These are phyloP conservation scores for Gopherus flavomarginatus DNA, from an alignment of 2,113 vertebrate species.

Conservation along the genomic window DNA sequence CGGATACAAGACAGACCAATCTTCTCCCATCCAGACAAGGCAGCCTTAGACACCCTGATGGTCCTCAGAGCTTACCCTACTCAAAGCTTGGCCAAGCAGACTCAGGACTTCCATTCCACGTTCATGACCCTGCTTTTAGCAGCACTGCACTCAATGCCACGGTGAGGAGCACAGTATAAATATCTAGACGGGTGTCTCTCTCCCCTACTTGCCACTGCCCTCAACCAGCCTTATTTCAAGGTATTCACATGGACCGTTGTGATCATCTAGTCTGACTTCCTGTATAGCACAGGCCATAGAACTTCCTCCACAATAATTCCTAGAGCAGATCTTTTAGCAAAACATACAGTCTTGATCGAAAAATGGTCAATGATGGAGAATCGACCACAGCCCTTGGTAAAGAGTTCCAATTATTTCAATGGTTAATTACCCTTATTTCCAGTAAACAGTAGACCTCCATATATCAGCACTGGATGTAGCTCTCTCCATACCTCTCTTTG, in stretches of 20 bases:
- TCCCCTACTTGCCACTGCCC: not conserved
- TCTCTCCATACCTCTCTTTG: not conserved
- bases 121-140: not conserved
- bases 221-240: not conserved
- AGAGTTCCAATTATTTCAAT: too few relatives aligned
- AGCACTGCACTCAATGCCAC: not conserved
- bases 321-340: too few relatives aligned
- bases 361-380: too few relatives aligned
- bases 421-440: too few relatives aligned
- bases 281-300: too few relatives aligned
- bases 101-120: not conserved
- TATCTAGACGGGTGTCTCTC: fast-evolving
- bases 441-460: fast-evolving
- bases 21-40: not conserved
- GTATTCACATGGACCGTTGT: not conserved
- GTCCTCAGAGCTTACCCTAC: not conserved
- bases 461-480: not conserved
- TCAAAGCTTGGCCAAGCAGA: not conserved
- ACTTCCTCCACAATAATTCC: too few relatives aligned
- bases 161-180: not conserved
- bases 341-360: too few relatives aligned
- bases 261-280: too few relatives aligned
- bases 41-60: not conserved
- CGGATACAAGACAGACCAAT: not conserved
- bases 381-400: too few relatives aligned